Evolutionary conservation across 2,797 vertebrate genomes (phyloP).

Genomic region (Melanotaenia boesemani): DNA sequence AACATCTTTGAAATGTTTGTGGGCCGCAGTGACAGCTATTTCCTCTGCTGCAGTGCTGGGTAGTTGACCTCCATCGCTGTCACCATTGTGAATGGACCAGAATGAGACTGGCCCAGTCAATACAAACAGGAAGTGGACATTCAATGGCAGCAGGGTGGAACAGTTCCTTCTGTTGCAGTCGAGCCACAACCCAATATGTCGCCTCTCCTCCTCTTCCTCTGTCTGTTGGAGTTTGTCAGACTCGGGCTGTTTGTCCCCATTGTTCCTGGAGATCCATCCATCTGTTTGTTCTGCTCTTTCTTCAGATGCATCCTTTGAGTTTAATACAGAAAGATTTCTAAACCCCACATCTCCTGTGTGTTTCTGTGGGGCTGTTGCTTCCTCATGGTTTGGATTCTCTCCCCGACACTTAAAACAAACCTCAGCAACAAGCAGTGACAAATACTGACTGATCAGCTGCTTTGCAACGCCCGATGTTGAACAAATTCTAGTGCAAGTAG

Average conservation of each 20-base stretch:
- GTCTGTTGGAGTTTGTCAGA: conserved; percentile 11
- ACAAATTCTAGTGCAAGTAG: neutral
- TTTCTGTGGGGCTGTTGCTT: neutral
- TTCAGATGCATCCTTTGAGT: neutral
- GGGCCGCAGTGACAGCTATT: conserved; percentile 8
- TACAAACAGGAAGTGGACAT: conserved; percentile 86
- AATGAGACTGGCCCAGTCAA: conserved; percentile 43
- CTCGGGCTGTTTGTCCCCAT: conserved; percentile 13
- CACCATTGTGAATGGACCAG: conserved; percentile 55
- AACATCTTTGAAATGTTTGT: neutral
- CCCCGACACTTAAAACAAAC: neutral
- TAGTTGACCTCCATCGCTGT: conserved; percentile 36
- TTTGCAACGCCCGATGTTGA: neutral
- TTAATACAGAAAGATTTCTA: neutral
- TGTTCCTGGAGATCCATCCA: neutral
- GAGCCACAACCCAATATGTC: conserved; percentile 56
- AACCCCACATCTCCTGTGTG: neutral
- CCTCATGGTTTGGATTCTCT: conserved; percentile 8
- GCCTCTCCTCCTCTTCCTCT: conserved; percentile 42
- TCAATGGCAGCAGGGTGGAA: conserved; percentile 89
- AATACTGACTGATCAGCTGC: neutral
- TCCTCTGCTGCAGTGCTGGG: conserved; percentile 15
- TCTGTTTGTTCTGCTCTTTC: neutral
- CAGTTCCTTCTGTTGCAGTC: conserved; percentile 80
- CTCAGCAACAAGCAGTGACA: neutral